Conservation (phyloP, 1,140 invertebrate species). For the Cotesia vestalis region DNA sequence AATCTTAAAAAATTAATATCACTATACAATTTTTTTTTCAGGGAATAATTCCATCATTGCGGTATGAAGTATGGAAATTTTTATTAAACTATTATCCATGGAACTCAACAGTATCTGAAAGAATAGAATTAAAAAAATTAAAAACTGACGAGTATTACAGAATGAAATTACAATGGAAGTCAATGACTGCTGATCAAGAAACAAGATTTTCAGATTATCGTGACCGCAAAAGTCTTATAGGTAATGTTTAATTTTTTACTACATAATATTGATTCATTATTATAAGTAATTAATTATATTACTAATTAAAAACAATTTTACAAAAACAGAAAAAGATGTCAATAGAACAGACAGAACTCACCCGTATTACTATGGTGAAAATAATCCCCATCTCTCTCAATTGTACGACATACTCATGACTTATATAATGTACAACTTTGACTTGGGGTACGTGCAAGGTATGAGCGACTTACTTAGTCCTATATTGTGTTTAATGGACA, state of each 20-base stretch:
- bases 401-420: conserved; percentile 96
- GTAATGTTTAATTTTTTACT: conserved; percentile 61
- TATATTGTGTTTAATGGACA: conserved; percentile 87
- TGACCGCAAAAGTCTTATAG: conserved; percentile 92
- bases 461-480: conserved; percentile 98
- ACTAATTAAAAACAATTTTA: conserved; percentile 28
- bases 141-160: conserved; percentile 89
- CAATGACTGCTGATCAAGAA: conserved; percentile 88
- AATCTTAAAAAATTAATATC: too few relatives aligned
- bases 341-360: conserved; percentile 93
- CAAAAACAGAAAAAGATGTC: conserved; percentile 91
- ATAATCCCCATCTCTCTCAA: conserved; percentile 86
- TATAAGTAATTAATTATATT: not conserved
- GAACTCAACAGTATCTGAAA: conserved; percentile 79
- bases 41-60: conserved; percentile 76
- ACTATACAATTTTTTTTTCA: conserved; percentile 50
- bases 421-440: conserved; percentile 99
- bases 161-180: conserved; percentile 97
- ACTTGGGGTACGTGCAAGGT: conserved; percentile 94
- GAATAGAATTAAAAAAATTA: conserved; percentile 74
- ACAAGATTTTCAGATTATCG: conserved; percentile 86
- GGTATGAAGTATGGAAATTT: conserved; percentile 94
- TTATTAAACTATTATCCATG: conserved; percentile 90
- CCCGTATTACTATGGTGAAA: conserved; percentile 89
- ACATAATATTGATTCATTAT: too few relatives aligned